Base-by-base conservation (phyloP, 1,140 invertebrate species). In the Neodiprion virginianus region DNA sequence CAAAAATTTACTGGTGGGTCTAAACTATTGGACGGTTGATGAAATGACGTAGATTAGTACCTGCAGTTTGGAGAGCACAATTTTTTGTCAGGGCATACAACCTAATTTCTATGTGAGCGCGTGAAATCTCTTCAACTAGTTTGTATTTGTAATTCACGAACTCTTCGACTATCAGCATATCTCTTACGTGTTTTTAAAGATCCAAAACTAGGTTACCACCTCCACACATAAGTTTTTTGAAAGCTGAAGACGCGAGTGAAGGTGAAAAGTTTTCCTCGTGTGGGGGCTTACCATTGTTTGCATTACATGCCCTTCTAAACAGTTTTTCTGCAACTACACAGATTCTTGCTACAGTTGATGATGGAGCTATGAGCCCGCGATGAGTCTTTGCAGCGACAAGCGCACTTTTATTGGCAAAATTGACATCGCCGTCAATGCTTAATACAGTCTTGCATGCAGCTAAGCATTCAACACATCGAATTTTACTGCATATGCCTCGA, bases 1-100 rank as follows among this genome's bases (percentile, higher is more conserved):
- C 28, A 28, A 28, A 28, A 61, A 69, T 11, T 69, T 69, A 69
- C 40, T 69, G 67, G 17, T 69, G 40, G 17, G 67, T 12, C 67
- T 12, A 69, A 69, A 69, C 17, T 21, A 69, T 69, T 12, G 10
- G 3, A 12, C 67, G 67, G 23, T 14, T 69, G 21, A 69, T 11
- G 17, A 69, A 69, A 4, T 69, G 67, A 12, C 11, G 67, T 7
- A 23, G 10, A 23, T 69, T 69, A 10, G 67, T 69, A 17, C 67
- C 67, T 12, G 67, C n/a, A 11, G 17, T 17, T 10, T 11, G 17
- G 11, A 69, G 67, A 12, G 67, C 67, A 69, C n/a, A 47, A 69
- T 14, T 69, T 69, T 69, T 69, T 69, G 11, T 69, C 23, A 69
- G 40, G 10, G 7, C 7, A 47, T 17, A 69, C 17, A 69, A 12